Conservation (phyloP, 2,797 vertebrate species). For the Aquila chrysaetos region DNA sequence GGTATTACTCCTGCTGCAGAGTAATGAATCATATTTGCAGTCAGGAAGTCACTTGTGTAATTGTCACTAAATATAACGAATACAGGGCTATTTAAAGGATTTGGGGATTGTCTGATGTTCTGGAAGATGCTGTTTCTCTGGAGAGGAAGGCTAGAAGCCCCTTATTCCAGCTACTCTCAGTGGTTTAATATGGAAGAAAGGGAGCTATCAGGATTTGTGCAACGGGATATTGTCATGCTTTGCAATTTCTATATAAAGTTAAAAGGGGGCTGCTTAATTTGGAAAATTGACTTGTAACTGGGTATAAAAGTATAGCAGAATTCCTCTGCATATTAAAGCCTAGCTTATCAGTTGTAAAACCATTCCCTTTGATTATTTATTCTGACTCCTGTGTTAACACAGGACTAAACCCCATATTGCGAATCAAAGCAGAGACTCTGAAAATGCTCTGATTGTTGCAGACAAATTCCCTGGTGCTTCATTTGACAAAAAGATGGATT, state of each 20-base stretch:
- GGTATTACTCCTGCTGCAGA: slow-evolving; percentile 43
- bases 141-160: not conserved
- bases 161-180: not conserved
- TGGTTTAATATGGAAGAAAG: not conserved
- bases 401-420: not conserved
- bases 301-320: not conserved
- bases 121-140: not conserved
- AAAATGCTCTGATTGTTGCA: slow-evolving; percentile 45
- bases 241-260: not conserved
- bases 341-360: not conserved
- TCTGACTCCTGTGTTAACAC: slow-evolving; percentile 14
- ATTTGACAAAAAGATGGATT: slow-evolving; percentile 71
- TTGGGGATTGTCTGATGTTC: not conserved
- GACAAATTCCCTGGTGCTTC: slow-evolving; percentile 57
- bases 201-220: not conserved
- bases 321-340: not conserved
- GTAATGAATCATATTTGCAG: slow-evolving; percentile 59
- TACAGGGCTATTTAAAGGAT: slow-evolving; percentile 39
- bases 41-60: slow-evolving; percentile 39
- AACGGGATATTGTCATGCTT: rapidly evolving
- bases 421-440: slow-evolving; percentile 51
- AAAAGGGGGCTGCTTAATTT: not conserved
- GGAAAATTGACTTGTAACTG: not conserved
- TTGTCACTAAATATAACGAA: slow-evolving; percentile 38
- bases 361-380: slow-evolving; percentile 9